Percentiles rank a stretch among this genome's conserved stretches.
These are phyloP conservation scores for Dryomyza anilis DNA, from an alignment of 2,888 invertebrate species.

Conservation along the genomic window DNA sequence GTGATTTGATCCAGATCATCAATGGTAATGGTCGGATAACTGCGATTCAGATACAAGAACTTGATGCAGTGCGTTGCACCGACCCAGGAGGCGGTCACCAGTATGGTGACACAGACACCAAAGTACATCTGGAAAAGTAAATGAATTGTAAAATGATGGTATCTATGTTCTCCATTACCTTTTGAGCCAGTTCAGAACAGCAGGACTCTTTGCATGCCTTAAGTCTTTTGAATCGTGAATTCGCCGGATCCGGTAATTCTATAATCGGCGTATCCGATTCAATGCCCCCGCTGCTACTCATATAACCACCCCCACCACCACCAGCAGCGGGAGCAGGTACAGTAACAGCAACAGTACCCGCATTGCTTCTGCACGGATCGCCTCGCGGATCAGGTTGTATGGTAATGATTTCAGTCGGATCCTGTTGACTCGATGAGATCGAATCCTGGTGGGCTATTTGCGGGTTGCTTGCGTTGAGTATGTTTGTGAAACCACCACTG, in stretches of 20 bases:
- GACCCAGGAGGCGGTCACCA: constrained; percentile 89
- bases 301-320: constrained; percentile 34
- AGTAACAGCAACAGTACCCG: no score
- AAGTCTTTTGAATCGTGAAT: constrained; percentile 51
- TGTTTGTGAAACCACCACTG: constrained; percentile 62
- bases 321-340: no score
- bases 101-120: constrained; percentile 83
- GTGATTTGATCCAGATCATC: constrained; percentile 46
- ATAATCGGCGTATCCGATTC: constrained; percentile 49
- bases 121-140: constrained; percentile 76
- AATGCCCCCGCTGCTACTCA: constrained; percentile 44
- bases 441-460: constrained; percentile 65
- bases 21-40: constrained; percentile 45
- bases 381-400: constrained; percentile 52
- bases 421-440: constrained; percentile 69
- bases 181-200: constrained; percentile 82
- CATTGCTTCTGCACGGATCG: constrained; percentile 32
- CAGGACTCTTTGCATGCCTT: constrained; percentile 73
- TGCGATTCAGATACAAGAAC: constrained; percentile 72
- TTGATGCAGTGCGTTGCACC: constrained; percentile 91
- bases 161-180: constrained; percentile 64
- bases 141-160: neutral
- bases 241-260: constrained; percentile 44
- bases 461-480: constrained; percentile 61
- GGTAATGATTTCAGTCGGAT: constrained; percentile 62